These are phyloP conservation scores for Colius striatus DNA, from an alignment of 2,113 vertebrate genomes.

Conservation along the genomic window DNA sequence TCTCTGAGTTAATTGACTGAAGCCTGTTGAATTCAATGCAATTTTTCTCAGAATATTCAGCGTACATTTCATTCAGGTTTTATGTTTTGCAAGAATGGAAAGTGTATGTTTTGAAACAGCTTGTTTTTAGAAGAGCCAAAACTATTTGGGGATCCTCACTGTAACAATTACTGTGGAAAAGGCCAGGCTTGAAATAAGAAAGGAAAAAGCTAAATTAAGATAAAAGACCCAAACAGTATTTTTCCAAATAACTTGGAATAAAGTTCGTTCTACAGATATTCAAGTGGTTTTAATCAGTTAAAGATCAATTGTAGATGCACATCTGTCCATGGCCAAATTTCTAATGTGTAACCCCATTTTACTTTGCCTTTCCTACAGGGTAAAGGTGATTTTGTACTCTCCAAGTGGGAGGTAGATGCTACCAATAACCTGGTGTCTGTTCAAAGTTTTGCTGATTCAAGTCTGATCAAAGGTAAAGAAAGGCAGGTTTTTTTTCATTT, in stretches of 20 bases:
- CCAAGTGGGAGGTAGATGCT: constrained; percentile 84
- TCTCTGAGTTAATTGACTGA: neutral
- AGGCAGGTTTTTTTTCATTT: neutral
- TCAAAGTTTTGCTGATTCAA: constrained; percentile 75
- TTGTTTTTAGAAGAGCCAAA: neutral
- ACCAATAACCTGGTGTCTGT: constrained; percentile 72
- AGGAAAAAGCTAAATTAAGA: neutral
- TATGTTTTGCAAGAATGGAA: neutral
- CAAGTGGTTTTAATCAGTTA: neutral
- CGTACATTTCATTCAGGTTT: neutral
- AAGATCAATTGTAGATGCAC: neutral
- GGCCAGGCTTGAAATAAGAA: neutral
- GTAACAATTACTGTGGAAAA: neutral
- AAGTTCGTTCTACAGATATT: neutral
- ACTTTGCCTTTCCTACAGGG: constrained; percentile 77
- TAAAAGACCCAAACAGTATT: neutral
- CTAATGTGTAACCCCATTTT: neutral
- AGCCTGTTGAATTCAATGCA: neutral
- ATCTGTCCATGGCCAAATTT: neutral
- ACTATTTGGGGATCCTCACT: neutral
- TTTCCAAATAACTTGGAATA: neutral
- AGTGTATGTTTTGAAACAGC: neutral
- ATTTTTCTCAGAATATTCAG: neutral
- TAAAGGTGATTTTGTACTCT: constrained; percentile 77
- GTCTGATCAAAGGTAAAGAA: constrained; percentile 85